Evolutionary conservation across 2,113 vertebrate species (phyloP).

Genomic region (Chrysemys picta): DNA sequence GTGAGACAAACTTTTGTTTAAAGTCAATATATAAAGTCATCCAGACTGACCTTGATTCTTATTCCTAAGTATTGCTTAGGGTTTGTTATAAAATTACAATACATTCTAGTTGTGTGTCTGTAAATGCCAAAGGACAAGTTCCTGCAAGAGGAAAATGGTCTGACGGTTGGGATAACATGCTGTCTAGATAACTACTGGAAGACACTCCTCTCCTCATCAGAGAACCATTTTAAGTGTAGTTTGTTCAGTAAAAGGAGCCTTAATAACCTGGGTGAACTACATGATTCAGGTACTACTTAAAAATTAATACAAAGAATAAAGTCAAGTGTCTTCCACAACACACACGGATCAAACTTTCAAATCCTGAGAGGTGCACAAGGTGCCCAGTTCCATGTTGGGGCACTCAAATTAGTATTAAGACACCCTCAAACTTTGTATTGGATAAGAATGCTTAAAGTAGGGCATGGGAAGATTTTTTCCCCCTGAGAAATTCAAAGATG

Average conservation of each 20-base stretch:
- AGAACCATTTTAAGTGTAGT: background rate
- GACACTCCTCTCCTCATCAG: rapidly evolving
- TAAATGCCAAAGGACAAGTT: rapidly evolving
- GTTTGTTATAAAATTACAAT: background rate
- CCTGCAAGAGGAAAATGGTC: rapidly evolving
- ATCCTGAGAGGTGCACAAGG: background rate
- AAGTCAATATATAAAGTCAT: background rate
- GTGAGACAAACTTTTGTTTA: background rate
- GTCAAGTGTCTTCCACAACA: rapidly evolving
- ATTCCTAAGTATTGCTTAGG: background rate
- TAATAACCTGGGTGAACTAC: background rate
- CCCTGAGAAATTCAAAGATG: rapidly evolving
- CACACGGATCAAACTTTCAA: background rate
- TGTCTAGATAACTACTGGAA: background rate
- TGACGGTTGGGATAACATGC: rapidly evolving
- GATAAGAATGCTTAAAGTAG: background rate
- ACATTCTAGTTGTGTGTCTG: background rate
- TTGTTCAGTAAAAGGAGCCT: background rate
- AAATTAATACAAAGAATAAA: background rate
- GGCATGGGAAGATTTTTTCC: background rate
- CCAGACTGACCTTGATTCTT: rapidly evolving
- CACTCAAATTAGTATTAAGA: background rate
- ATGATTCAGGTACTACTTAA: rapidly evolving
- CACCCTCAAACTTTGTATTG: background rate
- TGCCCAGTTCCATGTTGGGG: background rate